Evolutionary conservation across 2,888 invertebrate genomes (phyloP).

Genomic region (Apoderus coryli): DNA sequence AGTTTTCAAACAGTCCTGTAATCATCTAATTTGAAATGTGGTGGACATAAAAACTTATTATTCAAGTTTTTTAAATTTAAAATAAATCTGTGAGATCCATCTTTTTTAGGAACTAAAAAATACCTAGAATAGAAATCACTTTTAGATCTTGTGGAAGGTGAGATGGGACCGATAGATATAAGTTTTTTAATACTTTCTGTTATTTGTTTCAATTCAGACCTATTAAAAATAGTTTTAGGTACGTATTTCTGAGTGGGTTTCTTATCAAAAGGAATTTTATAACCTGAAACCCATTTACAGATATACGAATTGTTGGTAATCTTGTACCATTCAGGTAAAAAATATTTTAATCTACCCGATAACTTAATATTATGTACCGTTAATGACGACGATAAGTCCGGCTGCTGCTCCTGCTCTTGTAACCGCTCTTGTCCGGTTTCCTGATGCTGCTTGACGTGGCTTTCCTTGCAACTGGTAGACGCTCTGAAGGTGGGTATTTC

Average conservation of each 20-base stretch:
- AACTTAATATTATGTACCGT: no score
- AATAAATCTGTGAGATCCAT: constrained; percentile 15
- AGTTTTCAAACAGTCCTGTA: constrained; percentile 16
- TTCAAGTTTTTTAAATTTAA: constrained; percentile 18
- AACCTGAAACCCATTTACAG: no score
- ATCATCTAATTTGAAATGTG: constrained; percentile 21
- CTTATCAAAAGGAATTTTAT: constrained; percentile 1
- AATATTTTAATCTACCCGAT: no score
- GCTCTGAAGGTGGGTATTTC: no score
- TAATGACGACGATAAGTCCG: no score
- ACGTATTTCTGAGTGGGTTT: not conserved
- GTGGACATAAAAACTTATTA: constrained; percentile 14
- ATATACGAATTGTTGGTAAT: no score
- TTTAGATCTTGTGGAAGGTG: no score
- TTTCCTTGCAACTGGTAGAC: no score
- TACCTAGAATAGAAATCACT: constrained; percentile 15
- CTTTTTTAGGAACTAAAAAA: constrained; percentile 16
- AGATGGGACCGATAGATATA: not conserved
- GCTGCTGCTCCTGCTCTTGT: no score
- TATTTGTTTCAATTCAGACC: not conserved
- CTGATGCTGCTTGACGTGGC: no score
- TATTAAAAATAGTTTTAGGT: not conserved
- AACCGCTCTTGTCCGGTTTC: no score
- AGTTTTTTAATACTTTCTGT: not conserved
- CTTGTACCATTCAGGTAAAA: no score